Conservation (phyloP, 2,888 invertebrate species). For the Vanessa cardui region DNA sequence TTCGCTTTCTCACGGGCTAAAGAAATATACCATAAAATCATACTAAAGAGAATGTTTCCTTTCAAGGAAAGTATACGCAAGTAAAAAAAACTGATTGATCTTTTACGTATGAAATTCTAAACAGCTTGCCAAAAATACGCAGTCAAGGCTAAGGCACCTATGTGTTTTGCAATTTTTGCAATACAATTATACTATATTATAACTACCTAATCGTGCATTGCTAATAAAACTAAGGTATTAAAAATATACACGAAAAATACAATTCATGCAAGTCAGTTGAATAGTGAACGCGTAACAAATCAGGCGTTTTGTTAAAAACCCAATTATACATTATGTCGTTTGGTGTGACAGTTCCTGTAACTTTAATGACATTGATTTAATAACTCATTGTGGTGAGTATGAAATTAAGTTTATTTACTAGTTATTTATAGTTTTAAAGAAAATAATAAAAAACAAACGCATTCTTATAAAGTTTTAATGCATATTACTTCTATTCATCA, state of each 20-base stretch:
- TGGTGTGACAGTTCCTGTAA: not conserved
- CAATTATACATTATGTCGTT: not conserved
- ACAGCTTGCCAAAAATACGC: not conserved
- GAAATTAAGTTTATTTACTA: not conserved
- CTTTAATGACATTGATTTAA: not conserved
- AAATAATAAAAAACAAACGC: too few relatives aligned
- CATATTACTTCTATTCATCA: too few relatives aligned
- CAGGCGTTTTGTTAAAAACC: not conserved
- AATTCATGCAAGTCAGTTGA: slow-evolving; percentile 14
- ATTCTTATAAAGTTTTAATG: too few relatives aligned
- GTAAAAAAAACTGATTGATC: not conserved
- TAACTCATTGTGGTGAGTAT: not conserved
- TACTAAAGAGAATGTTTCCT: too few relatives aligned
- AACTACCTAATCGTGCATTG: not conserved
- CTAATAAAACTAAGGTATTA: not conserved
- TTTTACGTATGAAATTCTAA: not conserved
- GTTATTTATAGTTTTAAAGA: too few relatives aligned
- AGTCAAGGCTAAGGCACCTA: not conserved
- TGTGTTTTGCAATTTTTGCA: too few relatives aligned
- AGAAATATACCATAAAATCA: too few relatives aligned
- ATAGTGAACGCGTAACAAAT: slow-evolving; percentile 12
- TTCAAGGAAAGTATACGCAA: too few relatives aligned
- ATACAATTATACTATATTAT: not conserved
- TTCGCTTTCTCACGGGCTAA: too few relatives aligned
- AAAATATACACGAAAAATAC: slow-evolving; percentile 10